These are phyloP conservation scores for Panagrolaimus sp. DNA, from an alignment of 1,140 invertebrate genomes.

Conservation along the genomic window DNA sequence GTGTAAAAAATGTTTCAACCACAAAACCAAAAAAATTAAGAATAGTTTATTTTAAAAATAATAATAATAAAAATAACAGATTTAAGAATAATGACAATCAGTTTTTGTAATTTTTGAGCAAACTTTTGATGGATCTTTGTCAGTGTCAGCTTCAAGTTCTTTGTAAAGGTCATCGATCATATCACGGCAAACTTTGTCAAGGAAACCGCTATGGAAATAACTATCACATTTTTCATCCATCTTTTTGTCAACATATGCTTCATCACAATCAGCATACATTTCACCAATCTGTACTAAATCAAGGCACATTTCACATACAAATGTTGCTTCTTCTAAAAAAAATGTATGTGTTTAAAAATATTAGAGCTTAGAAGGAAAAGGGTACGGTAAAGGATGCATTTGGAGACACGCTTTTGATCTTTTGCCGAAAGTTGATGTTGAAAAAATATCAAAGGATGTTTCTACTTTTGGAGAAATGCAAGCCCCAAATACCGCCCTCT, in stretches of 20 bases:
- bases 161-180: not conserved
- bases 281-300: constrained; percentile 4
- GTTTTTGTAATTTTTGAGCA: constrained; percentile 1
- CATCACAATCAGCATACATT: constrained; percentile 12
- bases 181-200: constrained; percentile 2
- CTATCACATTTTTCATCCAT: constrained; percentile 8
- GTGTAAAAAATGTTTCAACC: too few relatives aligned
- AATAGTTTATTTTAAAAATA: too few relatives aligned
- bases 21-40: too few relatives aligned
- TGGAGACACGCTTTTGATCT: too few relatives aligned
- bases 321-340: not conserved
- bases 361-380: too few relatives aligned
- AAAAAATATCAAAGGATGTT: too few relatives aligned
- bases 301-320: constrained; percentile 9
- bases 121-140: not conserved
- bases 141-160: not conserved
- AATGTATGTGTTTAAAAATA: too few relatives aligned
- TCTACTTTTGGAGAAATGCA: too few relatives aligned
- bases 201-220: not conserved
- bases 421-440: too few relatives aligned
- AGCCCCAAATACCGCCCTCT: too few relatives aligned
- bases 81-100: constrained; percentile 4
- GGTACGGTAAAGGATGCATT: too few relatives aligned
- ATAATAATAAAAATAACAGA: not conserved
- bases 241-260: not conserved